A percentile compares a stretch with the other conserved stretches of the same genome.
These are phyloP conservation scores for Microcebus tavaratra DNA, from an alignment of 2,113 vertebrate genomes.

Conservation along the genomic window DNA sequence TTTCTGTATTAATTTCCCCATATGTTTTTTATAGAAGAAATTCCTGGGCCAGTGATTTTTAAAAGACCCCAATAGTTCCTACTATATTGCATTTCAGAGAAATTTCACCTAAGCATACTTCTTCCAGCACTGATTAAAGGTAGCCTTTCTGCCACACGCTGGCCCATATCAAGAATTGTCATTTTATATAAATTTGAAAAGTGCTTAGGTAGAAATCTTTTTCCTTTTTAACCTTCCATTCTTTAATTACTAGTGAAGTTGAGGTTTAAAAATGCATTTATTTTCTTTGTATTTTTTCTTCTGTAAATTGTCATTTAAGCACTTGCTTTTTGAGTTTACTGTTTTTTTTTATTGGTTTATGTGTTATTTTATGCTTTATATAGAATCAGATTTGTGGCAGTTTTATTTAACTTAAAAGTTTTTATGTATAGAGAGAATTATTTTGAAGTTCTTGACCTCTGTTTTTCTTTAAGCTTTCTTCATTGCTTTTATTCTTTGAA, in stretches of 20 bases:
- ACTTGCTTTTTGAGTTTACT: conserved; percentile 11
- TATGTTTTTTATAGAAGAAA: neutral
- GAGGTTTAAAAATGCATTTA: neutral
- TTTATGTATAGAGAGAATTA: neutral
- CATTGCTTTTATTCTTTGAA: neutral
- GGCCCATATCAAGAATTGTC: neutral
- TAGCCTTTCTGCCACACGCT: neutral
- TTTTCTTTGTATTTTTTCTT: conserved; percentile 9
- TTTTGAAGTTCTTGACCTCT: neutral
- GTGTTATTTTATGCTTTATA: neutral
- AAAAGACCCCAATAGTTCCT: neutral
- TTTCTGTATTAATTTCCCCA: neutral
- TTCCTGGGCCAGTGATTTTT: neutral
- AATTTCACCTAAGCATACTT: neutral
- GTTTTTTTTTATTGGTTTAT: conserved; percentile 14
- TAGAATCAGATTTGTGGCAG: neutral
- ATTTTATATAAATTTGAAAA: neutral
- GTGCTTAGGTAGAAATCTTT: neutral
- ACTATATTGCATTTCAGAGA: neutral
- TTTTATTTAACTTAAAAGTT: conserved; percentile 18
- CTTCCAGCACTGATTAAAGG: neutral
- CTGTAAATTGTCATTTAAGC: neutral
- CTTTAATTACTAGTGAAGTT: conserved; percentile 19
- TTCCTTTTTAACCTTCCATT: neutral
- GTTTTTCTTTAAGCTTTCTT: conserved; percentile 30